Conservation (phyloP, 2,888 invertebrate species). For the Brenthis ino region DNA sequence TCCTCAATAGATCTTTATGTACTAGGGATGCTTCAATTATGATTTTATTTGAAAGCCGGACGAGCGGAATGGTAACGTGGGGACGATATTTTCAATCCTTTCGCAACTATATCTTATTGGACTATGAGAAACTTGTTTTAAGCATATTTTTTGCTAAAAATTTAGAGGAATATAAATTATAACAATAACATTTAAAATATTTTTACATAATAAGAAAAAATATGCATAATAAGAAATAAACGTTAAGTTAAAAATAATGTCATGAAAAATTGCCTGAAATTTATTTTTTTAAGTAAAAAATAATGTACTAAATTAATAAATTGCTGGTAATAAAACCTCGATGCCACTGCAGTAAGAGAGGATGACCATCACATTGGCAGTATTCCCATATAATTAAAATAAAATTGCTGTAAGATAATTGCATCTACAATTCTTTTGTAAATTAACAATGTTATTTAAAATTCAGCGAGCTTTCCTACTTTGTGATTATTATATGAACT, state of each 20-base stretch:
- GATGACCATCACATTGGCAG: not conserved
- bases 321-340: no score
- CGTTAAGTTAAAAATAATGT: not conserved
- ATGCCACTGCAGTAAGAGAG: no score
- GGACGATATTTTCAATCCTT: not conserved
- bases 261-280: not conserved
- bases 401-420: conserved; percentile 12
- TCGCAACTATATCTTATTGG: conserved; percentile 5
- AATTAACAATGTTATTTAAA: conserved; percentile 52
- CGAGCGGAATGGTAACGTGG: conserved; percentile 13
- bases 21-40: conserved; percentile 48
- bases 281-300: no score
- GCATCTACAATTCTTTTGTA: conserved; percentile 34
- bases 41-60: conserved; percentile 25
- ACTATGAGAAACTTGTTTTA: not conserved
- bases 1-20: conserved; percentile 44
- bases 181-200: not conserved
- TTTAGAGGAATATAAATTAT: no score
- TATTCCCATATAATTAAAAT: not conserved
- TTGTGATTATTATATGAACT: conserved; percentile 66
- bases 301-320: no score
- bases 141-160: not conserved
- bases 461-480: conserved; percentile 61
- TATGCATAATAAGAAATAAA: no score
- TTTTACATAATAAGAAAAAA: not conserved